A percentile compares a stretch with the other conserved stretches of the same genome.
These are phyloP conservation scores for Escarpia spicata DNA, from an alignment of 2,888 invertebrate genomes.

Conservation along the genomic window DNA sequence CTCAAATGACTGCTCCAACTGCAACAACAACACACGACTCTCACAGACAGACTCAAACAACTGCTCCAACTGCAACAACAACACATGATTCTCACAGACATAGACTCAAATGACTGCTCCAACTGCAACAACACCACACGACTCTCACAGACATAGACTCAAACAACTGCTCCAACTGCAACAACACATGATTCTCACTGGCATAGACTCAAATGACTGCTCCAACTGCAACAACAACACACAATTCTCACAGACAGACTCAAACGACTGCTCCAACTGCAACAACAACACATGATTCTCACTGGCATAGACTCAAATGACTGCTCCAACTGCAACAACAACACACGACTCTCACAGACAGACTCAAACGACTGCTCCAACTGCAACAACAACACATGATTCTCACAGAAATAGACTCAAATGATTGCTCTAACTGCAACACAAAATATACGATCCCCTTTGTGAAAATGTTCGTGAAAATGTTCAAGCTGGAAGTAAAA, in stretches of 20 bases:
- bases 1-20: slow-evolving; percentile 88
- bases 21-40: slow-evolving; percentile 71
- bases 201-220: slow-evolving; percentile 76
- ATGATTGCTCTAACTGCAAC: slow-evolving; percentile 79
- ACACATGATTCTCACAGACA: background rate
- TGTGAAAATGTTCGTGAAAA: too few species aligned
- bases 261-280: slow-evolving; percentile 83
- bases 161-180: too few species aligned
- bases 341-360: background rate
- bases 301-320: slow-evolving; percentile 74
- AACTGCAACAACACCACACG: slow-evolving; percentile 58
- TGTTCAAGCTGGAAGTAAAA: too few species aligned
- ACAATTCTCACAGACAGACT: slow-evolving; percentile 46
- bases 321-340: slow-evolving; percentile 73
- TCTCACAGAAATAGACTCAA: slow-evolving; percentile 67
- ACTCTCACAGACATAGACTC: too few species aligned
- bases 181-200: too few species aligned
- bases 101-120: slow-evolving; percentile 82
- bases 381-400: background rate
- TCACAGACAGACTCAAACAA: slow-evolving; percentile 73
- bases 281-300: background rate
- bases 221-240: slow-evolving; percentile 82
- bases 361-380: slow-evolving; percentile 84
- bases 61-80: slow-evolving; percentile 73
- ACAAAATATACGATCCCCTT: too few species aligned